Evolutionary conservation across 2,113 vertebrate genomes (phyloP).

Genomic region (Platanista minor): DNA sequence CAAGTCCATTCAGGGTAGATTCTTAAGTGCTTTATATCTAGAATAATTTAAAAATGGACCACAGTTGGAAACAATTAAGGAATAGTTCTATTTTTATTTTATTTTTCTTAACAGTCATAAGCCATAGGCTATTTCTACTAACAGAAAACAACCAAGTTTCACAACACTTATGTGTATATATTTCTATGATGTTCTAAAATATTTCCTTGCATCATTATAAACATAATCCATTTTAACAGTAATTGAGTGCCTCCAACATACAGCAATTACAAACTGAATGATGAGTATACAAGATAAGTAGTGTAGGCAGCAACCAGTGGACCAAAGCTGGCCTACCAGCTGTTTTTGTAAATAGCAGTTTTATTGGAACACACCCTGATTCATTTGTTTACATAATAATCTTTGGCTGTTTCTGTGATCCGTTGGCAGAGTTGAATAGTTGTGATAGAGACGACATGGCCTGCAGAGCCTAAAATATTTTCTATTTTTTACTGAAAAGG

Average conservation of each 20-base stretch:
- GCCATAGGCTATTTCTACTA: background rate
- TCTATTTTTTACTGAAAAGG: background rate
- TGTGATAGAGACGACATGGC: background rate
- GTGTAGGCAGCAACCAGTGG: background rate
- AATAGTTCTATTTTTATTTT: background rate
- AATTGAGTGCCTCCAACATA: background rate
- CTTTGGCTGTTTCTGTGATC: background rate
- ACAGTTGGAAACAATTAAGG: background rate
- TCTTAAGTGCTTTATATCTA: background rate
- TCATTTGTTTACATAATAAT: background rate
- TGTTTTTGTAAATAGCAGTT: background rate
- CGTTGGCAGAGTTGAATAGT: background rate
- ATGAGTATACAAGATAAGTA: background rate
- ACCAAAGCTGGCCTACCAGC: background rate
- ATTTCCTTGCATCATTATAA: constrained; percentile 8
- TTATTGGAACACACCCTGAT: background rate
- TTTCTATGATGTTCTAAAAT: background rate
- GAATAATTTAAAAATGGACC: background rate
- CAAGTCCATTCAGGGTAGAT: background rate
- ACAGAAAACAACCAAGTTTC: background rate
- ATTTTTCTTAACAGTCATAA: background rate
- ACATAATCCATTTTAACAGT: background rate
- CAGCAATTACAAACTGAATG: background rate
- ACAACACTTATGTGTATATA: background rate
- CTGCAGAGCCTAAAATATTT: background rate